A percentile compares a stretch with the other conserved stretches of the same genome.
phyloP scores from a whole-genome alignment of 35 echinoderm and acorn worm species.

The Ptychodera flava region DNA sequence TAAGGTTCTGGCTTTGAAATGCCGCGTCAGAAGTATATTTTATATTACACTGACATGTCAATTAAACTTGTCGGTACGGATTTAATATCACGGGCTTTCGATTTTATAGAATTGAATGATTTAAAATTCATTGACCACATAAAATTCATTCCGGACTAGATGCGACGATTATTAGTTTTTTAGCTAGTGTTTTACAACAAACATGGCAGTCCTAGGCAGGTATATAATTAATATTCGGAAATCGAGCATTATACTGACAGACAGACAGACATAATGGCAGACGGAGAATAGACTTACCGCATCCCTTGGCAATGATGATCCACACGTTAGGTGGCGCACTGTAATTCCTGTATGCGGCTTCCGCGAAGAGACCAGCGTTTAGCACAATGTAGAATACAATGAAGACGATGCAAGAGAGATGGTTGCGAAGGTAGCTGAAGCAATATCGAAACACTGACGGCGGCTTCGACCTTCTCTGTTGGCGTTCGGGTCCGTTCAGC shows the following conservation, averaged over 20 bases:
- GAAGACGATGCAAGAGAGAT: constrained; percentile 39
- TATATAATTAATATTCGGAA: too few species aligned
- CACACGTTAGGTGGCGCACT: neutral
- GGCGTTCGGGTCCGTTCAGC: constrained; percentile 32
- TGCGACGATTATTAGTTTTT: too few species aligned
- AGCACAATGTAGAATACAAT: constrained; percentile 18
- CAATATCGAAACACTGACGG: neutral
- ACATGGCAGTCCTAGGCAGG: too few species aligned
- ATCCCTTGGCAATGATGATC: constrained; percentile 9
- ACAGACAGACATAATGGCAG: too few species aligned
- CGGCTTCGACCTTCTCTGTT: neutral
- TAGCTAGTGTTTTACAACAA: too few species aligned
- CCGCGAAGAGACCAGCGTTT: constrained; percentile 6
- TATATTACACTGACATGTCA: neutral
- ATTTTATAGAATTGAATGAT: too few species aligned
- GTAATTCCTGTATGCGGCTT: neutral
- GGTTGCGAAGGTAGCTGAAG: constrained; percentile 26
- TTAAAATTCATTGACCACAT: too few species aligned
- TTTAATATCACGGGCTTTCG: too few species aligned
- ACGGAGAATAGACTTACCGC: constrained; percentile 19
- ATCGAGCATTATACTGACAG: too few species aligned
- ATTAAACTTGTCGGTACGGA: neutral
- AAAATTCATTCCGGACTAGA: too few species aligned
- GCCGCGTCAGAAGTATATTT: neutral
- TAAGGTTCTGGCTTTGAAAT: neutral